A percentile compares a stretch with the other conserved stretches of the same genome.
These are phyloP conservation scores for Poeciliopsis turneri DNA, from an alignment of 2,797 vertebrate species.

Conservation along the genomic window DNA sequence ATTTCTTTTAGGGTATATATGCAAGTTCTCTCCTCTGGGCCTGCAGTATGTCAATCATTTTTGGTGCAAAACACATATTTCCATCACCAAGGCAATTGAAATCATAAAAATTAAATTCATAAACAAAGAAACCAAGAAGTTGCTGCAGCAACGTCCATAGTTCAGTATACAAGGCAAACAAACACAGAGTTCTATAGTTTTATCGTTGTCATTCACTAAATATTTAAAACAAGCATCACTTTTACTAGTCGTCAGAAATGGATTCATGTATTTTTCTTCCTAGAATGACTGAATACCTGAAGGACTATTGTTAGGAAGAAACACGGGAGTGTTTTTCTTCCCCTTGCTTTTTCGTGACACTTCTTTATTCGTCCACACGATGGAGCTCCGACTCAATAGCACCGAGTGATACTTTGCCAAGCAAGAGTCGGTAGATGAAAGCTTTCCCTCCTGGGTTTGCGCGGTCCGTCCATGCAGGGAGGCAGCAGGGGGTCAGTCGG, in stretches of 20 bases:
- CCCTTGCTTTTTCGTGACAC: conserved; percentile 26
- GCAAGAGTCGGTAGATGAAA: conserved; percentile 48
- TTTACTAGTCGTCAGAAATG: conserved; percentile 72
- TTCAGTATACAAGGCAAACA: conserved; percentile 84
- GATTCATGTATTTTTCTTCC: conserved; percentile 66
- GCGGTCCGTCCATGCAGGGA: conserved; percentile 35
- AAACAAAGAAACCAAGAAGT: conserved; percentile 55
- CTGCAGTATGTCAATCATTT: conserved; percentile 10
- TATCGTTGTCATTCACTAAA: conserved; percentile 83
- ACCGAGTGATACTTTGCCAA: conserved; percentile 65
- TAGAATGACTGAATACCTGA: conserved; percentile 75
- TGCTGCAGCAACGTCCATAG: conserved; percentile 60
- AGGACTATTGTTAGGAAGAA: conserved; percentile 52
- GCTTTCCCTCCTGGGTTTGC: conserved; percentile 23
- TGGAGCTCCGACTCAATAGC: conserved; percentile 77
- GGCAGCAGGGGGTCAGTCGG: conserved; percentile 23
- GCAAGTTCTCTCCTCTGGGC: conserved; percentile 22
- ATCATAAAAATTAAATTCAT: conserved; percentile 20
- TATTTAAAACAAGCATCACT: conserved; percentile 85
- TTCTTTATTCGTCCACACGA: conserved; percentile 60
- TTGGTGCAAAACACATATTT: conserved; percentile 23
- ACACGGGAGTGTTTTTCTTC: conserved; percentile 13
- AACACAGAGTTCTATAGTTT: conserved; percentile 80
- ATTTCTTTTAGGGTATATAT: conserved; percentile 8
- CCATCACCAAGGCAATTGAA: conserved; percentile 74